Evolutionary conservation across 2,888 invertebrate genomes (phyloP).

Genomic region (Stenichneumon culpator): DNA sequence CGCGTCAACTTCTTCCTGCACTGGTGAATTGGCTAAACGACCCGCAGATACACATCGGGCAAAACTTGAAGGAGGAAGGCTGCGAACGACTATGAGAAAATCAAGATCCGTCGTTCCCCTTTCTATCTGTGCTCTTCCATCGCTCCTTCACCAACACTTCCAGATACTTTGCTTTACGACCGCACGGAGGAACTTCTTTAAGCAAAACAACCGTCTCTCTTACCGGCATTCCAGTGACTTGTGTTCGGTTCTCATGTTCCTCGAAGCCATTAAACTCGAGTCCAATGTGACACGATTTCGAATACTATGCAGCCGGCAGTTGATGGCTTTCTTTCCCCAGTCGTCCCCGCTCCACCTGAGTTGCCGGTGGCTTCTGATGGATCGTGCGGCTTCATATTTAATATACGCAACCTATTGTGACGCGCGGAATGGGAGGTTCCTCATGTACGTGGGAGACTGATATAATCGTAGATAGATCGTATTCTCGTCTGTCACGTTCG

Average conservation of each 20-base stretch:
- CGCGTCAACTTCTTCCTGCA: neutral
- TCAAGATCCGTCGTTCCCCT: neutral
- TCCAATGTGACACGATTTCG: neutral
- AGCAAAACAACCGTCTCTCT: too few relatives aligned
- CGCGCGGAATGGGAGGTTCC: too few relatives aligned
- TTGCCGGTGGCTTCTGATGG: neutral
- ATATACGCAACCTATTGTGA: neutral
- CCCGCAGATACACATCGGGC: neutral
- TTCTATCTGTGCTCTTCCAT: neutral
- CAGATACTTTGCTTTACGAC: neutral
- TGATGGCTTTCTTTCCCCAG: neutral
- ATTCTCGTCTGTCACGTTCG: constrained; percentile 23
- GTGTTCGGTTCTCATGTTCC: neutral
- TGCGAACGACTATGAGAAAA: neutral
- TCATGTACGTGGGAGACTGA: neutral
- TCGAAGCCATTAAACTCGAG: neutral
- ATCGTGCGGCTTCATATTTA: neutral
- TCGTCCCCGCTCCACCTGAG: neutral
- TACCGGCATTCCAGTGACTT: neutral
- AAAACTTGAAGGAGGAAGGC: neutral
- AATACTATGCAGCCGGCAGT: neutral
- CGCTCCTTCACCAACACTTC: too few relatives aligned
- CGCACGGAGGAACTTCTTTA: neutral
- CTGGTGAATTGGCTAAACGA: neutral
- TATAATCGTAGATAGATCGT: constrained; percentile 16